Percentiles rank a stretch among this genome's conserved stretches.
Conservation (phyloP, 2,797 vertebrate species). For the Champsocephalus gunnari region DNA sequence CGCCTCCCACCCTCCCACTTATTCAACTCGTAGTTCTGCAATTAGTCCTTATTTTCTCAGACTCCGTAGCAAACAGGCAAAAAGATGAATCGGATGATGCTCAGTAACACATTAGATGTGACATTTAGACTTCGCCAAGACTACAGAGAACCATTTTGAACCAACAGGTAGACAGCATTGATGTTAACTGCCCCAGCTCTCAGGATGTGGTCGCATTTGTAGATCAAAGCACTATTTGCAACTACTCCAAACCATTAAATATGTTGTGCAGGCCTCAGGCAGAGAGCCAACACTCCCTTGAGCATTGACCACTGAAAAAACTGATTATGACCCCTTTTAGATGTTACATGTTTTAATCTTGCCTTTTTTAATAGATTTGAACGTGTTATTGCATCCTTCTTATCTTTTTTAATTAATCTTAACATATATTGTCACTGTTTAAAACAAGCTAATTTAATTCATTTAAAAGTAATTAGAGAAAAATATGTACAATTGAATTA, state of each 20-base stretch:
- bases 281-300: slow-evolving; percentile 10
- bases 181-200: slow-evolving; percentile 2
- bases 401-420: too few species aligned
- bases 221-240: not conserved
- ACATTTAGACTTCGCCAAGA: slow-evolving; percentile 27
- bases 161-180: slow-evolving; percentile 23
- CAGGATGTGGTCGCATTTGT: too few species aligned
- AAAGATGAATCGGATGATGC: slow-evolving; percentile 23
- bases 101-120: slow-evolving; percentile 36
- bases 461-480: too few species aligned
- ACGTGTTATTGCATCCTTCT: too few species aligned
- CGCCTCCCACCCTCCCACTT: slow-evolving; percentile 14
- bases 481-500: too few species aligned
- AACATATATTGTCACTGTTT: too few species aligned
- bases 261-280: slow-evolving; percentile 20
- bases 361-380: too few species aligned
- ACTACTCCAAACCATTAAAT: slow-evolving; percentile 12
- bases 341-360: too few species aligned
- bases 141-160: slow-evolving; percentile 3
- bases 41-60: slow-evolving; percentile 42
- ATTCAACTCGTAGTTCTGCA: slow-evolving; percentile 32
- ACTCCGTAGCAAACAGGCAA: slow-evolving; percentile 14
- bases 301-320: slow-evolving; percentile 1
- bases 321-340: too few species aligned
- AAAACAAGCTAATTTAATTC: too few species aligned